Evolutionary conservation across 1,140 invertebrate species (phyloP).

Genomic region (Potamilus streckersoni): DNA sequence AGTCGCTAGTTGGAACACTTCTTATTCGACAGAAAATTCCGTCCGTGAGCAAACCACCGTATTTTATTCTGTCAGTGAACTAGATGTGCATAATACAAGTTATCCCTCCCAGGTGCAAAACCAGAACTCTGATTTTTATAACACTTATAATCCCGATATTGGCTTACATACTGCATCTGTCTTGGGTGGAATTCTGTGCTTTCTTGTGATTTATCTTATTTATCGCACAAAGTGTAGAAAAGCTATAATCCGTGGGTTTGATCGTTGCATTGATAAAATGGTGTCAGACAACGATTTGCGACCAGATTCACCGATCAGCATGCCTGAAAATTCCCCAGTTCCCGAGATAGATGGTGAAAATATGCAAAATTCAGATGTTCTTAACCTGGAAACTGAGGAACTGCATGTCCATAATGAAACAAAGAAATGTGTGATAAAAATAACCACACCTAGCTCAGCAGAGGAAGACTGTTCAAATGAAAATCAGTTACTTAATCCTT

Average conservation of each 20-base stretch:
- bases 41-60: not conserved
- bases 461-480: not conserved
- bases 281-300: not conserved
- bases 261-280: not conserved
- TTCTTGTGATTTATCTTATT: conserved; percentile 48
- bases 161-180: conserved; percentile 51
- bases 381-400: not conserved
- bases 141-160: conserved; percentile 48
- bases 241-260: conserved; percentile 14
- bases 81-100: not conserved
- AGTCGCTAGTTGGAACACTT: conserved; percentile 1
- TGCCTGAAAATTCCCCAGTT: conserved; percentile 21
- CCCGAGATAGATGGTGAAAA: conserved; percentile 18
- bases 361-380: conserved; percentile 2
- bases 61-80: not conserved
- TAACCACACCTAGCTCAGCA: not conserved
- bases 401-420: not conserved
- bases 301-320: not conserved
- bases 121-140: conserved; percentile 38
- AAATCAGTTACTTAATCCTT: not conserved
- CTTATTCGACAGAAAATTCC: not conserved
- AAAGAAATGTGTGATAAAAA: not conserved
- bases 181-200: conserved; percentile 47
- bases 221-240: conserved; percentile 49
- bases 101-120: conserved; percentile 9